These are phyloP conservation scores for Mastomys natalensis DNA, from an alignment of 2,113 vertebrate species.

Conservation along the genomic window DNA sequence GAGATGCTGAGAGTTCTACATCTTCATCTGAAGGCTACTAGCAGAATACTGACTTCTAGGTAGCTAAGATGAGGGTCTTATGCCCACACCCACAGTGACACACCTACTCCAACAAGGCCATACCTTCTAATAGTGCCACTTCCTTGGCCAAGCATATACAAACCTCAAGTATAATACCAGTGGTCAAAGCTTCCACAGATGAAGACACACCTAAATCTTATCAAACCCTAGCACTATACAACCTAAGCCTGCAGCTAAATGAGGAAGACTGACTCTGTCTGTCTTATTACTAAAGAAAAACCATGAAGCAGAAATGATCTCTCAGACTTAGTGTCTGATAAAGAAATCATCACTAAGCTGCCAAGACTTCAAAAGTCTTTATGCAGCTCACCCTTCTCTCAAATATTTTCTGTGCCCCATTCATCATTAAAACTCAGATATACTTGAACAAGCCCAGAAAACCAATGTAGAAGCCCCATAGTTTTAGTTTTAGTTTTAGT, in stretches of 20 bases:
- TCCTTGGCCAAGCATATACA: too few relatives aligned
- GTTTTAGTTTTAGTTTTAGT: background rate
- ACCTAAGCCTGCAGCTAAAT: background rate
- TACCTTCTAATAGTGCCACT: too few relatives aligned
- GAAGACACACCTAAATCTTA: background rate
- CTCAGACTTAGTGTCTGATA: background rate
- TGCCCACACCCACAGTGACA: too few relatives aligned
- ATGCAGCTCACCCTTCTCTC: background rate
- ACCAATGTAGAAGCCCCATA: background rate
- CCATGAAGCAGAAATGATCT: background rate
- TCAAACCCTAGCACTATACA: background rate
- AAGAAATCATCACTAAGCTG: background rate
- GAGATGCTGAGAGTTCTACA: too few relatives aligned
- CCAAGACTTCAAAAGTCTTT: background rate
- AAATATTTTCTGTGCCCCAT: background rate
- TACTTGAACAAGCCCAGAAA: background rate
- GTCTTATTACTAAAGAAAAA: background rate
- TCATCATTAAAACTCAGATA: background rate
- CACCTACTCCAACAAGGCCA: too few relatives aligned
- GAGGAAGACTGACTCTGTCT: background rate
- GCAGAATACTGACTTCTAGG: too few relatives aligned
- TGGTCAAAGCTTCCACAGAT: background rate
- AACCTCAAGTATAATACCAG: background rate
- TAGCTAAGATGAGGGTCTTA: too few relatives aligned
- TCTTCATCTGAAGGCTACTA: too few relatives aligned